Base-by-base conservation (phyloP, 2,888 invertebrate species). In the Luffia ferchaultella region DNA sequence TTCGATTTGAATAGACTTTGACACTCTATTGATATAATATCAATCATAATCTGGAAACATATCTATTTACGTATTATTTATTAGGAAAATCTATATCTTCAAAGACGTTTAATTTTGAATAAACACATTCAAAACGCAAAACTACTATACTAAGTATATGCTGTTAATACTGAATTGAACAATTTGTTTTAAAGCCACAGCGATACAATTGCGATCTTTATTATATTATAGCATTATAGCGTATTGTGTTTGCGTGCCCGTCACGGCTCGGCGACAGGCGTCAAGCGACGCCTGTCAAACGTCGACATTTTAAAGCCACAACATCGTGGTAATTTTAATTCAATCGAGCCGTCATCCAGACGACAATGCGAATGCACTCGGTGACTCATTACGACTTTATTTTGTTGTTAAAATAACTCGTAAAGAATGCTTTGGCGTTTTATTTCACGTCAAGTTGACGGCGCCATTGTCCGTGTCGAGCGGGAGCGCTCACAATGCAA, bases 241-340 rank as follows among this genome's bases (percentile, higher is more conserved):
- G 30, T 12, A 30, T 30, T 30, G 30, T 30, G 30, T 12, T 12
- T 42, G 42, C 42, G 42, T 20, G 42, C 16, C 18, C 62, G 58
- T 58, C 62, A 62, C 18, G 48, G 40, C 54, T n/a, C n/a, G 57
- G 56, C 62, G 76, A 73, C 77, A 74, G 65, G 54, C 65, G 74
- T 78, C 78, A 71, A n/a, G 75, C 65, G 66, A 75, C 77, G 80
- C 74, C 68, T 78, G 79, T 82, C 82, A 83, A 73, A 73, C 67
- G 74, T 70, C 72, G 71, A 65, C 72, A 56, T 64, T 76, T 67
- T 70, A 72, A 70, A 76, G 70, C 70, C 67, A 68, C 70, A 69
- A 68, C 70, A 75, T 74, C 72, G 68, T 68, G 68, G 73, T 65
- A 73, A 48, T 48, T 80, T 80, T 76, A 76, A 79, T 82, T 82